phyloP scores from a whole-genome alignment of 1,140 invertebrate genomes.

The Eriocheir sinensis region DNA sequence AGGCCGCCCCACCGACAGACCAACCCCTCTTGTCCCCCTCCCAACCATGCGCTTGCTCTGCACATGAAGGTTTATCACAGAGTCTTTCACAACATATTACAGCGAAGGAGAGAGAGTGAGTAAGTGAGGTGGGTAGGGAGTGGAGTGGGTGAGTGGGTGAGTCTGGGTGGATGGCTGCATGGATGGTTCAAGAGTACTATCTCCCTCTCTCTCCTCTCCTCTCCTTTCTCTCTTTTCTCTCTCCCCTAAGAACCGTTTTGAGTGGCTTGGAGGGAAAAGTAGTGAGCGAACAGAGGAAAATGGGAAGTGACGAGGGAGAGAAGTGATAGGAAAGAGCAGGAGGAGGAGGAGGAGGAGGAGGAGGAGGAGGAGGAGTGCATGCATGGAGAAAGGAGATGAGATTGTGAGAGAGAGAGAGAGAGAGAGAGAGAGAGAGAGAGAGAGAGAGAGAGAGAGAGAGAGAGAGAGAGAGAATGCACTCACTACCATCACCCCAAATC shows the following conservation, averaged over 20 bases:
- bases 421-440: slow-evolving; percentile 53
- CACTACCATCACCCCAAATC: not conserved
- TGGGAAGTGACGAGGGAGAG: slow-evolving; percentile 33
- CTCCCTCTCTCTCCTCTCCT: too few relatives aligned
- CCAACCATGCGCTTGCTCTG: too few relatives aligned
- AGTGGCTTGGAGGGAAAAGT: not conserved
- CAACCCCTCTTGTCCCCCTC: not conserved
- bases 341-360: not conserved
- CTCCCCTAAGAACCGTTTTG: not conserved
- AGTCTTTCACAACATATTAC: not conserved
- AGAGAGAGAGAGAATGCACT: slow-evolving; percentile 28
- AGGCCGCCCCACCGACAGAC: not conserved
- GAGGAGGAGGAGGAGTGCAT: not conserved
- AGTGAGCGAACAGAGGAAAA: not conserved
- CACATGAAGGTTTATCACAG: not conserved
- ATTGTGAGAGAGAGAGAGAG: slow-evolving; percentile 54
- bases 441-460: slow-evolving; percentile 42
- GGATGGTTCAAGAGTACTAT: too few relatives aligned
- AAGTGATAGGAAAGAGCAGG: not conserved
- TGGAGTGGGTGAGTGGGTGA: too few relatives aligned
- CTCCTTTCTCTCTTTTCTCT: too few relatives aligned
- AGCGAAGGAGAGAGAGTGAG: too few relatives aligned
- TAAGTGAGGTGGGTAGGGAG: not conserved
- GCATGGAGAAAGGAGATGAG: not conserved
- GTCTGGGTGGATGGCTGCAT: too few relatives aligned